Conservation (phyloP, 2,888 invertebrate species). For the Slavum lentiscoides region DNA sequence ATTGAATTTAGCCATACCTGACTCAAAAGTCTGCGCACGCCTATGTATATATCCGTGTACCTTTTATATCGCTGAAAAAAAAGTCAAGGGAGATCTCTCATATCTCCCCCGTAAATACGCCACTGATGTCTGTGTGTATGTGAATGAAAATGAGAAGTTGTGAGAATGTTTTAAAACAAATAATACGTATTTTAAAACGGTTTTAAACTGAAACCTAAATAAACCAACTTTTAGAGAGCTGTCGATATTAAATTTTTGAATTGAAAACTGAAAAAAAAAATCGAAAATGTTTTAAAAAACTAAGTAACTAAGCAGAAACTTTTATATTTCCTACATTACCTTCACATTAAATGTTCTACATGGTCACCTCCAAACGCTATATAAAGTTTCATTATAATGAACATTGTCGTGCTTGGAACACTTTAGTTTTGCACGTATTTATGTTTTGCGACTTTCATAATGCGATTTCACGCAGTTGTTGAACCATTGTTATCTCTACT, state of each 20-base stretch:
- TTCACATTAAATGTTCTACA: conserved; percentile 39
- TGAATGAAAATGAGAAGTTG: conserved; percentile 8
- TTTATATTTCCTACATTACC: conserved; percentile 22
- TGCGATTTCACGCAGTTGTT: conserved; percentile 44
- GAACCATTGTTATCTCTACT: conserved; percentile 34
- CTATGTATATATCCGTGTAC: no score
- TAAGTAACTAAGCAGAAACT: conserved; percentile 30
- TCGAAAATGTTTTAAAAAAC: not conserved
- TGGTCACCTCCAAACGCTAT: conserved; percentile 41
- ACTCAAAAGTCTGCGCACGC: no score
- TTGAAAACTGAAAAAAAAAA: not conserved
- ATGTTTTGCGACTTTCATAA: conserved; percentile 32
- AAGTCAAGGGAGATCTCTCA: no score
- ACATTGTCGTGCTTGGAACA: conserved; percentile 14
- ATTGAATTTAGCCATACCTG: no score
- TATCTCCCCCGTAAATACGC: no score
- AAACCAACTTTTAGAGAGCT: conserved; percentile 16
- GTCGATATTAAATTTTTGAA: conserved; percentile 20
- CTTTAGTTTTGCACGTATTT: conserved; percentile 18
- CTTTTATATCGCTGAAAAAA: no score
- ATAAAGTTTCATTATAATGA: conserved; percentile 45
- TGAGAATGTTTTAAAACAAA: conserved; percentile 19
- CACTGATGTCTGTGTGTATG: not conserved
- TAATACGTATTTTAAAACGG: conserved; percentile 2
- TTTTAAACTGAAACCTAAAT: conserved; percentile 20